phyloP scores from a whole-genome alignment of 1,140 invertebrate species.

The Drosophila bocqueti region DNA sequence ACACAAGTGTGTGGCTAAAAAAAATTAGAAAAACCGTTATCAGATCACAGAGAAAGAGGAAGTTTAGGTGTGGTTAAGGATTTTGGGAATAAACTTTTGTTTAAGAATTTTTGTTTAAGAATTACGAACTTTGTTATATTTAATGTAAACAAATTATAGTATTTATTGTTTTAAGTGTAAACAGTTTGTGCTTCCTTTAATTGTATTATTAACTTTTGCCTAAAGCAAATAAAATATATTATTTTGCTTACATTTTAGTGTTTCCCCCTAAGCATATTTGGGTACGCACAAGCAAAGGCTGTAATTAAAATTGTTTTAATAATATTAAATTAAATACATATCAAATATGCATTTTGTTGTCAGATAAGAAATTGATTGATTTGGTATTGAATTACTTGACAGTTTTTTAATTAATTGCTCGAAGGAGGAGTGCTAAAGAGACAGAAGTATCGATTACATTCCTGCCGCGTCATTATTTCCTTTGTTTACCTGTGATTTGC shows the following conservation, averaged over 20 bases:
- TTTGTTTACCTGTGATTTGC: slow-evolving; percentile 40
- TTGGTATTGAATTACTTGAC: slow-evolving; percentile 4
- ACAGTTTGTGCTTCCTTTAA: not conserved
- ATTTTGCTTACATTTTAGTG: not conserved
- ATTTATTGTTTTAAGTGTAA: not conserved
- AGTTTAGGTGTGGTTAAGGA: not conserved
- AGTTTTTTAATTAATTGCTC: slow-evolving; percentile 11
- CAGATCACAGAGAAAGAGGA: not conserved
- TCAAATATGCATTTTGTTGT: not conserved
- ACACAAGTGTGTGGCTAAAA: not conserved
- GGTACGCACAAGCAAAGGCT: not conserved
- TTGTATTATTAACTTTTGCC: not conserved
- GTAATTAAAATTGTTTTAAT: slow-evolving; percentile 6
- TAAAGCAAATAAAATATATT: too few species aligned
- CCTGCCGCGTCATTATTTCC: slow-evolving; percentile 11
- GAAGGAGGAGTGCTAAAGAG: not conserved
- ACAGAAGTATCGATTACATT: slow-evolving; percentile 15
- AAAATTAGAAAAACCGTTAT: slow-evolving; percentile 1
- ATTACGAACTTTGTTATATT: too few species aligned
- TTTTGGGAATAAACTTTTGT: not conserved
- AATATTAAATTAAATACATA: slow-evolving; percentile 7
- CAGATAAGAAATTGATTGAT: slow-evolving; percentile 12
- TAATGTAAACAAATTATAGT: not conserved
- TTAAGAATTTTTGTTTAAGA: not conserved
- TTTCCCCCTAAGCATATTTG: not conserved